phyloP scores from a whole-genome alignment of 2,113 vertebrate genomes.

The Hystrix cristata region DNA sequence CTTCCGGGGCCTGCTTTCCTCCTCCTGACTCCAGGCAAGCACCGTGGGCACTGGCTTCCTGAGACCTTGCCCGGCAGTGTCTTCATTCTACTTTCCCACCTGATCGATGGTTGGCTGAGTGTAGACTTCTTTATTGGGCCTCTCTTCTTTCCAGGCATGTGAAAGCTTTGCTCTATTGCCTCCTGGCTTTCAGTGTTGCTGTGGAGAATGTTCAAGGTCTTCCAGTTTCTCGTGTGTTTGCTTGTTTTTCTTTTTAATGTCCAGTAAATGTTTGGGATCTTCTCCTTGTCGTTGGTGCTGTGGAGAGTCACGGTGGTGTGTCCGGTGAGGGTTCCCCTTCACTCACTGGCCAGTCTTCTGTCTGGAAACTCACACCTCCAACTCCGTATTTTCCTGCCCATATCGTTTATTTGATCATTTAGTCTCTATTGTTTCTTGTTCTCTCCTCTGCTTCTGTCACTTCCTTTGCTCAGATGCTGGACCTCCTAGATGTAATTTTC shows the following conservation, averaged over 20 bases:
- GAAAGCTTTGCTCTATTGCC: not conserved
- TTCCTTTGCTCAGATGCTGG: not conserved
- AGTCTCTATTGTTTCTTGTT: not conserved
- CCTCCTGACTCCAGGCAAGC: not conserved
- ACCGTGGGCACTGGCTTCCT: accelerated
- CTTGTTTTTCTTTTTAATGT: not conserved
- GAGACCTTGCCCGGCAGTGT: not conserved
- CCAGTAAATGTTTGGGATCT: not conserved
- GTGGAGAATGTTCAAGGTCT: not conserved
- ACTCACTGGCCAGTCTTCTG: not conserved
- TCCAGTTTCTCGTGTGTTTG: not conserved
- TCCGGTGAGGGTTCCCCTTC: not conserved
- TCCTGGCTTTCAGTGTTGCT: too few relatives aligned
- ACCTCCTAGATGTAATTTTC: not conserved
- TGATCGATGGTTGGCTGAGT: not conserved
- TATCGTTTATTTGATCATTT: not conserved
- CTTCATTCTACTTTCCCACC: not conserved
- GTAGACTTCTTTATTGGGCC: not conserved
- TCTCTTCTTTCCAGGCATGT: not conserved
- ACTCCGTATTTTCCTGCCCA: not conserved
- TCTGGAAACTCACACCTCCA: not conserved
- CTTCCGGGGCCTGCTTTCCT: too few relatives aligned
- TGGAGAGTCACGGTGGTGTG: not conserved
- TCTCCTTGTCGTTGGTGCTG: not conserved
- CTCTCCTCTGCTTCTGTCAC: not conserved